A percentile compares a stretch with the other conserved stretches of the same genome.
These are phyloP conservation scores for Cyclophora punctaria DNA, from an alignment of 2,888 invertebrate genomes.

Conservation along the genomic window DNA sequence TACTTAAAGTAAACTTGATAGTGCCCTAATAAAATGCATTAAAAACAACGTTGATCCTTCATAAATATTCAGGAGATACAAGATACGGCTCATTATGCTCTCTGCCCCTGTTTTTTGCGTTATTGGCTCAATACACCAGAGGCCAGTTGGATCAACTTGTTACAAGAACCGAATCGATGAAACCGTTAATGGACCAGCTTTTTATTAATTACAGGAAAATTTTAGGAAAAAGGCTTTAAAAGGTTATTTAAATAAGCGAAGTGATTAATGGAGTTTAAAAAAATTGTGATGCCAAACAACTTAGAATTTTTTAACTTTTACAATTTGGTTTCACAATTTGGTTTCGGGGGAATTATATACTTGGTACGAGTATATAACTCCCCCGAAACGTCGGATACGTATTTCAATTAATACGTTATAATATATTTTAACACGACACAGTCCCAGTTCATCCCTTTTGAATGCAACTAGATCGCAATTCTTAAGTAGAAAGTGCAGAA, in stretches of 20 bases:
- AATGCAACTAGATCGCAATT: too few relatives aligned
- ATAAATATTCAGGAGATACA: conserved; percentile 71
- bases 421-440: too few relatives aligned
- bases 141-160: conserved; percentile 62
- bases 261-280: not conserved
- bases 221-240: conserved; percentile 15
- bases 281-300: too few relatives aligned
- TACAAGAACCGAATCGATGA: conserved; percentile 54
- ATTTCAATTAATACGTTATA: too few relatives aligned
- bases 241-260: conserved; percentile 2
- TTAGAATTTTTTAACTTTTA: too few relatives aligned
- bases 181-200: conserved; percentile 57
- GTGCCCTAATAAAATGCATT: conserved; percentile 40
- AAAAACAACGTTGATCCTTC: conserved; percentile 50
- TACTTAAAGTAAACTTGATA: conserved; percentile 3
- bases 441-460: too few relatives aligned
- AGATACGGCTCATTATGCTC: conserved; percentile 66
- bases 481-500: too few relatives aligned
- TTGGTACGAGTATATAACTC: too few relatives aligned
- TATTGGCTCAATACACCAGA: conserved; percentile 67
- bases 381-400: too few relatives aligned
- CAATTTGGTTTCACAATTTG: too few relatives aligned
- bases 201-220: conserved; percentile 56
- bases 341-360: too few relatives aligned
- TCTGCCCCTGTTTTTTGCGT: conserved; percentile 66